Evolutionary conservation across 2,888 invertebrate species (phyloP).

Genomic region (Spilarctia lutea): DNA sequence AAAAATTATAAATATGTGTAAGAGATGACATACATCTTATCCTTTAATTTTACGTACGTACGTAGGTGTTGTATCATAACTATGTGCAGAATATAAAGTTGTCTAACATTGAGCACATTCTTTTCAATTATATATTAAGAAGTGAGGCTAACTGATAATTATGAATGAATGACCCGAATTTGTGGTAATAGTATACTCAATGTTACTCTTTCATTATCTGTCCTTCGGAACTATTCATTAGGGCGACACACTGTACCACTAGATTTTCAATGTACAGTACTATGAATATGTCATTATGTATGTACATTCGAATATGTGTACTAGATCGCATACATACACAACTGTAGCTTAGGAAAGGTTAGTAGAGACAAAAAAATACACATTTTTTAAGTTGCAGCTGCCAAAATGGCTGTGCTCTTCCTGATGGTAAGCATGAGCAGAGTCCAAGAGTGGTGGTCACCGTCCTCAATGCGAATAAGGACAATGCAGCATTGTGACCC

Average conservation of each 20-base stretch:
- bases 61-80: no score
- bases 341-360: not conserved
- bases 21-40: no score
- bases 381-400: no score
- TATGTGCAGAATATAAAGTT: no score
- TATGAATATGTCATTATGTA: not conserved
- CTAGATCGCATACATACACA: not conserved
- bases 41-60: no score
- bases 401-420: no score
- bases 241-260: not conserved
- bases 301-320: not conserved
- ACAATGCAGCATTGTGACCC: no score
- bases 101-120: no score
- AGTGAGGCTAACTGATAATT: not conserved
- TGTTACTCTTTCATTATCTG: not conserved
- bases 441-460: no score
- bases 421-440: no score
- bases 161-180: not conserved
- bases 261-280: not conserved
- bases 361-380: not conserved
- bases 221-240: not conserved
- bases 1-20: no score
- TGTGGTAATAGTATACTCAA: not conserved
- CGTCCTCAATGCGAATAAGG: no score
- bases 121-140: not conserved